Conservation (phyloP, 2,888 invertebrate genomes). For the Diaphora mendica region DNA sequence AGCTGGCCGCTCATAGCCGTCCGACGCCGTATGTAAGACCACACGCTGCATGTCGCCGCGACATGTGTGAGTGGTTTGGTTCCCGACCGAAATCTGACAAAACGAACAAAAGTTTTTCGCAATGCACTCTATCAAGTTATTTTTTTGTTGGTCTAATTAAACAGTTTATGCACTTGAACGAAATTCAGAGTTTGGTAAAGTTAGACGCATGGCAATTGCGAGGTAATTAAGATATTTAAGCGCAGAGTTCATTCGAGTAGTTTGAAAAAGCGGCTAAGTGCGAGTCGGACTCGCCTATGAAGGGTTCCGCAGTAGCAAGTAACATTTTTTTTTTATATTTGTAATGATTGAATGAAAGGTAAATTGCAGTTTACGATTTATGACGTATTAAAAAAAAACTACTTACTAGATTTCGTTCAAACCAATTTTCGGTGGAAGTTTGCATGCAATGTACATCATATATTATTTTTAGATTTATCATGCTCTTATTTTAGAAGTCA, state of each 20-base stretch:
- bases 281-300: too few relatives aligned
- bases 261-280: too few relatives aligned
- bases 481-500: too few relatives aligned
- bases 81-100: constrained; percentile 63
- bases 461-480: too few relatives aligned
- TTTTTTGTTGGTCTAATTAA: constrained; percentile 67
- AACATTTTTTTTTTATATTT: too few relatives aligned
- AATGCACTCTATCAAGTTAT: constrained; percentile 79
- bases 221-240: constrained; percentile 16
- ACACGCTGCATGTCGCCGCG: constrained; percentile 69
- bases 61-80: constrained; percentile 71
- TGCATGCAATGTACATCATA: too few relatives aligned
- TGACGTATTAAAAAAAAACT: too few relatives aligned
- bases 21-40: constrained; percentile 47
- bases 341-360: too few relatives aligned
- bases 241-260: constrained; percentile 5
- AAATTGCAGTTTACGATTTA: too few relatives aligned
- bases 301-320: too few relatives aligned
- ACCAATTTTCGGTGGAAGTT: too few relatives aligned
- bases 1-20: constrained; percentile 37
- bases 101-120: constrained; percentile 80
- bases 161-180: constrained; percentile 55
- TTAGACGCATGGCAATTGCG: constrained; percentile 47
- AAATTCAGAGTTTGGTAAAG: constrained; percentile 38
- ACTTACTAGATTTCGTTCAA: too few relatives aligned